These are phyloP conservation scores for Rapana venosa DNA, from an alignment of 2,888 invertebrate species.

Conservation along the genomic window DNA sequence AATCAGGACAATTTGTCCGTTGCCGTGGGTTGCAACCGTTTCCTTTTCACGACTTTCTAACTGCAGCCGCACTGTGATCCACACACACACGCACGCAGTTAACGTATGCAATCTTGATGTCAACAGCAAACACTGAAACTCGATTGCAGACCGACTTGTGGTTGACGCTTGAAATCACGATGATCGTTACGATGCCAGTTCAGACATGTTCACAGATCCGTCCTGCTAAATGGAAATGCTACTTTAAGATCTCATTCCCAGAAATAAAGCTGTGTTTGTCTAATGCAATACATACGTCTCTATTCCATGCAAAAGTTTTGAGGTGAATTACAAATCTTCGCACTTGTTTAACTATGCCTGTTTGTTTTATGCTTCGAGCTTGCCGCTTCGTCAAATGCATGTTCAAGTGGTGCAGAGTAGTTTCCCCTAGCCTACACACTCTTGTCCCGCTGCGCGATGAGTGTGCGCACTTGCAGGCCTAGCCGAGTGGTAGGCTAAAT, in stretches of 20 bases:
- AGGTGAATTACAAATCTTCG: background rate
- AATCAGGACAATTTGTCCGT: too few species aligned
- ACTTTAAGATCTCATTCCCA: background rate
- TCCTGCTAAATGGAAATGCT: background rate
- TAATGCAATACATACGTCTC: background rate
- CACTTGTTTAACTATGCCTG: background rate
- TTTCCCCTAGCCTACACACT: background rate
- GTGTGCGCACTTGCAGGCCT: background rate
- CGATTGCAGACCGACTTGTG: too few species aligned
- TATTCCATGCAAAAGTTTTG: background rate
- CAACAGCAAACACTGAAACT: too few species aligned
- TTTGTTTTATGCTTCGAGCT: slow-evolving; percentile 4
- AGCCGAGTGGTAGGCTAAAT: background rate
- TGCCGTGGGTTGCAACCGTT: too few species aligned
- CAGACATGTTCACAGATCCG: too few species aligned
- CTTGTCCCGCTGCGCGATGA: slow-evolving; percentile 3
- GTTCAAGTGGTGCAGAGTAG: background rate
- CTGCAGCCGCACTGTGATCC: too few species aligned
- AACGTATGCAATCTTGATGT: too few species aligned
- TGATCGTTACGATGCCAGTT: too few species aligned
- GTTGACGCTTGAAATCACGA: too few species aligned
- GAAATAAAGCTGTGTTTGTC: background rate
- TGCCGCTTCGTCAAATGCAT: background rate
- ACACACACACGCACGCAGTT: too few species aligned
- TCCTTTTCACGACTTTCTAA: too few species aligned